Evolutionary conservation across 92 coral and sea anemone species (phyloP).

Genomic region (Porites cylindrica): DNA sequence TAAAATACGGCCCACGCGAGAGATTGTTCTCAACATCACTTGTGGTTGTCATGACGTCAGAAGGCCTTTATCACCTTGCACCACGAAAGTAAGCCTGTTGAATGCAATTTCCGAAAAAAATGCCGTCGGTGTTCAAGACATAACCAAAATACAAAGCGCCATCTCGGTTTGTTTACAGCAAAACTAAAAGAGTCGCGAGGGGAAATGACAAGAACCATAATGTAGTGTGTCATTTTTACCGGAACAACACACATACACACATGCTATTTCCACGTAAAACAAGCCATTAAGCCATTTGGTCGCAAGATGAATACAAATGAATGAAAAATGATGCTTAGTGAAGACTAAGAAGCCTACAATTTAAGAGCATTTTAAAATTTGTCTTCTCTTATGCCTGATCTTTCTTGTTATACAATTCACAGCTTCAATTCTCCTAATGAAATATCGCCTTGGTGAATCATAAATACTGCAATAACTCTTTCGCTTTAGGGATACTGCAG

Average conservation of each 20-base stretch:
- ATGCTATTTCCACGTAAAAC: neutral
- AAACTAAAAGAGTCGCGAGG: neutral
- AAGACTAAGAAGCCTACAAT: constrained; percentile 17
- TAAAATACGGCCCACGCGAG: constrained; percentile 39
- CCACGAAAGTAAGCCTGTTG: constrained; percentile 42
- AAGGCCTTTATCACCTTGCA: constrained; percentile 29
- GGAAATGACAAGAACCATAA: constrained; percentile 3
- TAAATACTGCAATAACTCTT: neutral
- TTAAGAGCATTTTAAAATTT: neutral
- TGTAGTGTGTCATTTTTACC: neutral
- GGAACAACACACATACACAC: neutral
- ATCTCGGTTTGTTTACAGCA: constrained; percentile 4
- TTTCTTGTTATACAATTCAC: neutral
- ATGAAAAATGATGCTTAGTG: neutral
- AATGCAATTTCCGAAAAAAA: constrained; percentile 33
- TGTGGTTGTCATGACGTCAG: constrained; percentile 49
- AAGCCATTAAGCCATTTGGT: neutral
- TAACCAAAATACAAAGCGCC: neutral
- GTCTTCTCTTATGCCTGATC: neutral
- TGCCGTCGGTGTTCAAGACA: neutral
- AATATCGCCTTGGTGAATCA: neutral
- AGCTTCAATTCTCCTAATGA: neutral
- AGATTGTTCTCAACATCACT: constrained; percentile 33
- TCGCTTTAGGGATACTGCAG: constrained; percentile 4
- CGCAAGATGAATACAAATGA: neutral